phyloP scores from a whole-genome alignment of 2,888 invertebrate species.

The Oegoconia quadripuncta region DNA sequence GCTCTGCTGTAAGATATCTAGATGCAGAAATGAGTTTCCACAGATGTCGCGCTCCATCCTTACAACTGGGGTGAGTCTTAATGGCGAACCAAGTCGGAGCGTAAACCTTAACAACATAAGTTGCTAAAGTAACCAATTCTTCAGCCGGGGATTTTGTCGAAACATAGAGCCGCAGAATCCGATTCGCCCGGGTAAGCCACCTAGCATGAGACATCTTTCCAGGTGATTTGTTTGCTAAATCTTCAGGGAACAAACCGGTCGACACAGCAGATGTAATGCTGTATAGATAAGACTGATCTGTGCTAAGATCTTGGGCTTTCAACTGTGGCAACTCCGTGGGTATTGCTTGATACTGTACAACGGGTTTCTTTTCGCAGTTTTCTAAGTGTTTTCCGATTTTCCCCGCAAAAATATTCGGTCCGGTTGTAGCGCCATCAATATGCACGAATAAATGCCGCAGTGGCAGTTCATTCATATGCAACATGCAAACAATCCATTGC shows the following conservation, averaged over 20 bases:
- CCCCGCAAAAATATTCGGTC: slow-evolving; percentile 25
- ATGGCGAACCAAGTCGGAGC: slow-evolving; percentile 18
- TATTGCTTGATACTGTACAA: background rate
- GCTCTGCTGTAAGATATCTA: slow-evolving; percentile 10
- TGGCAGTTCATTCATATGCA: slow-evolving; percentile 27
- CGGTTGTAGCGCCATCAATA: slow-evolving; percentile 26
- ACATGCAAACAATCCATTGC: slow-evolving; percentile 25
- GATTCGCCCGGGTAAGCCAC: slow-evolving; percentile 23
- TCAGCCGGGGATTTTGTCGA: slow-evolving; percentile 5
- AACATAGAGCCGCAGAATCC: slow-evolving; percentile 17
- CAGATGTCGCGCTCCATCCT: slow-evolving; percentile 17
- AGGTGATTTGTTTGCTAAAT: slow-evolving; percentile 16
- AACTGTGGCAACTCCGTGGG: no score
- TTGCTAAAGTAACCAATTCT: slow-evolving; percentile 2
- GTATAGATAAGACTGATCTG: slow-evolving; percentile 16
- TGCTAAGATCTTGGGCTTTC: slow-evolving; percentile 14
- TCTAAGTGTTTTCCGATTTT: slow-evolving; percentile 25
- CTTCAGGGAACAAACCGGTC: slow-evolving; percentile 9
- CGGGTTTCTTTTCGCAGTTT: slow-evolving; percentile 12
- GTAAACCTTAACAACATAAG: slow-evolving; percentile 16
- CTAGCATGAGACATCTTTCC: slow-evolving; percentile 22
- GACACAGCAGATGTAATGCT: slow-evolving; percentile 10
- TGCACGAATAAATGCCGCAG: slow-evolving; percentile 25
- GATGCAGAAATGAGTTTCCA: slow-evolving; percentile 23
- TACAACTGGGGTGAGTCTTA: slow-evolving; percentile 11